phyloP scores from a whole-genome alignment of 2,888 invertebrate species.

The Thumatha senex region DNA sequence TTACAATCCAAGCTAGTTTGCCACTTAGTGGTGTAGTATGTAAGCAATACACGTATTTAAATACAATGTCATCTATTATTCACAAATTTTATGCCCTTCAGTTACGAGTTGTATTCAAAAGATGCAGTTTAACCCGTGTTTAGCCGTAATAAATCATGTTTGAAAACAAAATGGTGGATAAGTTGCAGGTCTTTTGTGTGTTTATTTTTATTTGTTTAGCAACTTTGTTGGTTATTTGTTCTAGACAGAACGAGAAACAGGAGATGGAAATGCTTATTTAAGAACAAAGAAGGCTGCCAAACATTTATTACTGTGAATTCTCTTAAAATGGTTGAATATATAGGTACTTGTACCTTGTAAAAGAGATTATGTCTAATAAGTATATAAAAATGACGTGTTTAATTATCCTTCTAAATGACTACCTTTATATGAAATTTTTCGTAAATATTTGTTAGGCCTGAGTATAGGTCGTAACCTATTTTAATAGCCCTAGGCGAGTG shows the following conservation, averaged over 20 bases:
- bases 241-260: neutral
- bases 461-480: too few species aligned
- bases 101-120: conserved; percentile 27
- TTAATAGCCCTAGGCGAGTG: too few species aligned
- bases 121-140: conserved; percentile 25
- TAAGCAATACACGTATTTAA: neutral
- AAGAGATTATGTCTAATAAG: too few species aligned
- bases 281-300: neutral
- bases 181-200: conserved; percentile 23
- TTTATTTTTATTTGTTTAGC: conserved; percentile 4
- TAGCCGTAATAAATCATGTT: conserved; percentile 33
- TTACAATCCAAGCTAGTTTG: neutral
- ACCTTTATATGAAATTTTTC: too few species aligned
- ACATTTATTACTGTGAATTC: too few species aligned
- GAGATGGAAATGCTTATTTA: too few species aligned
- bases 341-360: too few species aligned
- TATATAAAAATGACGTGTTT: too few species aligned
- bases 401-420: too few species aligned
- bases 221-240: conserved; percentile 7
- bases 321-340: too few species aligned
- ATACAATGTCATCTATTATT: conserved; percentile 8
- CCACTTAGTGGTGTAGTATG: neutral
- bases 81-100: conserved; percentile 21
- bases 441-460: too few species aligned
- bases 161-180: conserved; percentile 22